Conservation (phyloP, 2,797 vertebrate species). For the Schizothorax lantsangensis region DNA sequence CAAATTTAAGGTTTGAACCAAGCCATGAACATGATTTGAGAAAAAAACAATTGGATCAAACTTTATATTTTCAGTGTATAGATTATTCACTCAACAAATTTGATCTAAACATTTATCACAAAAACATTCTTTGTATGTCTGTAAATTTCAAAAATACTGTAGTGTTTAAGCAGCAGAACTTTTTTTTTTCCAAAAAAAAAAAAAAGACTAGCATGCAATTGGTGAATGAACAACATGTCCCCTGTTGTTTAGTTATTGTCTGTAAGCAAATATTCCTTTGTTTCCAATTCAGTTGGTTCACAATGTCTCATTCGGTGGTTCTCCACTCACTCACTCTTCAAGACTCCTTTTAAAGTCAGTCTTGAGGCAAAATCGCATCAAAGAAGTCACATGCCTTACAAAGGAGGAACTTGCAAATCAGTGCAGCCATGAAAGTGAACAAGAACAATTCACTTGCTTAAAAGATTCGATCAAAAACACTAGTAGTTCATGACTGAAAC, state of each 20-base stretch:
- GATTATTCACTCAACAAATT: neutral
- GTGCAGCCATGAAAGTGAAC: slow-evolving; percentile 6
- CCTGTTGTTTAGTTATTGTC: neutral
- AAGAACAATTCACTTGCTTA: neutral
- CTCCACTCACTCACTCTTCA: neutral
- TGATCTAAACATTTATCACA: neutral
- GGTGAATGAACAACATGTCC: neutral
- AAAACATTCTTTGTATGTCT: neutral
- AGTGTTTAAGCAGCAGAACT: neutral
- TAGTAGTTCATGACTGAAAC: neutral
- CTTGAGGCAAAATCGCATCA: neutral
- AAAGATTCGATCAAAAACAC: neutral
- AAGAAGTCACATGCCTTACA: neutral
- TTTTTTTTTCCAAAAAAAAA: neutral
- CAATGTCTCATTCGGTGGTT: neutral
- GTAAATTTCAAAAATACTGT: neutral
- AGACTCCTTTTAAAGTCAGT: neutral
- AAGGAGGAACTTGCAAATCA: neutral
- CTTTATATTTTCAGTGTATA: neutral
- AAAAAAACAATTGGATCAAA: neutral
- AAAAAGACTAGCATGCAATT: neutral
- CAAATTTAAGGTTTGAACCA: neutral
- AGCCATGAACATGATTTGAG: neutral
- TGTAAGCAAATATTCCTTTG: neutral
- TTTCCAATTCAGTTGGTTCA: neutral